Evolutionary conservation across 2,797 vertebrate species (phyloP).

Genomic region (Spea hammondii): DNA sequence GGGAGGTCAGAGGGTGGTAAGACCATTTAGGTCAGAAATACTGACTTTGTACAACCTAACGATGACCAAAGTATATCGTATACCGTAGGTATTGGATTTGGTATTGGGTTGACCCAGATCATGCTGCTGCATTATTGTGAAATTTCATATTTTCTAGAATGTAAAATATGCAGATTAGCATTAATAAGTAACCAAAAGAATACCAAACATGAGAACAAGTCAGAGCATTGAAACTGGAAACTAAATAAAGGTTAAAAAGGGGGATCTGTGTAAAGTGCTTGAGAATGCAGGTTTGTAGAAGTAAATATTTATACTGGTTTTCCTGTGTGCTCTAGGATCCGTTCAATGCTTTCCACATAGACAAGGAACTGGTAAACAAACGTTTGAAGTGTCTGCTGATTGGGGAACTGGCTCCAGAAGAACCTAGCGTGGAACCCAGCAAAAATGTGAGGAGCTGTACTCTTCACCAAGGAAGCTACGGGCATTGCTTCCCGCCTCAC

Average conservation of each 20-base stretch:
- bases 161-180: too few species aligned
- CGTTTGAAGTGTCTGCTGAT: slow-evolving; percentile 71
- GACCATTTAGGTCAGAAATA: too few species aligned
- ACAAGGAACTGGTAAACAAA: slow-evolving; percentile 70
- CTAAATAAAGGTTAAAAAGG: background rate
- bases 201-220: too few species aligned
- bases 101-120: too few species aligned
- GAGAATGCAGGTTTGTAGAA: background rate
- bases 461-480: background rate
- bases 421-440: slow-evolving; percentile 73
- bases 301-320: background rate
- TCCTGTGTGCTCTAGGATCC: slow-evolving; percentile 65
- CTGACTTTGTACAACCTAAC: too few species aligned
- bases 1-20: too few species aligned
- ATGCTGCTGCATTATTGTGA: too few species aligned
- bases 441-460: slow-evolving; percentile 69
- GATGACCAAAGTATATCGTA: too few species aligned
- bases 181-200: too few species aligned
- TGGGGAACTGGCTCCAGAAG: slow-evolving; percentile 72
- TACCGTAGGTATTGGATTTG: too few species aligned
- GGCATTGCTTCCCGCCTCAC: background rate
- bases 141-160: too few species aligned
- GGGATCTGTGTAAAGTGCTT: background rate
- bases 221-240: too few species aligned
- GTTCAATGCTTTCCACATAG: slow-evolving; percentile 72